A percentile compares a stretch with the other conserved stretches of the same genome.
phyloP scores from a whole-genome alignment of 2,888 invertebrate species.

The Nemotelus nigrinus region DNA sequence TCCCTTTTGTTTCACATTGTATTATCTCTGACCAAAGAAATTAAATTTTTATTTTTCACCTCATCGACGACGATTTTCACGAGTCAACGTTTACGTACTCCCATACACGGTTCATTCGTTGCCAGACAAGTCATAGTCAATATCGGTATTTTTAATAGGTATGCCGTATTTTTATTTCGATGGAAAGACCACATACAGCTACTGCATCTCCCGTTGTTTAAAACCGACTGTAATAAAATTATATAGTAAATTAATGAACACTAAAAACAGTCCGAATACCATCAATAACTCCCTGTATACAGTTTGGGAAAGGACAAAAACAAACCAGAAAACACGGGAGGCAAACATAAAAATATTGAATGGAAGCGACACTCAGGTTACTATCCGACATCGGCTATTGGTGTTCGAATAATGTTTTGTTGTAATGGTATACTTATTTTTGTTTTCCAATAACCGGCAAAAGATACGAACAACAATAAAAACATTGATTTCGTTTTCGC shows the following conservation, averaged over 20 bases:
- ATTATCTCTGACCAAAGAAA: background rate
- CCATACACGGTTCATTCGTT: background rate
- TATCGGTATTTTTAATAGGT: constrained; percentile 15
- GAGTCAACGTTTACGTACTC: too few relatives aligned
- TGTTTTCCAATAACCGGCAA: constrained; percentile 6
- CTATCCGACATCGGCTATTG: background rate
- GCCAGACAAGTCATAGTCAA: background rate
- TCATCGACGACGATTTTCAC: background rate
- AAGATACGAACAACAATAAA: constrained; percentile 23
- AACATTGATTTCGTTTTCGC: constrained; percentile 21
- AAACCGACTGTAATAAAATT: constrained; percentile 23
- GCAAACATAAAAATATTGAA: constrained; percentile 28
- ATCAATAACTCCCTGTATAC: constrained; percentile 35
- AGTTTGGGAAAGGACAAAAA: background rate
- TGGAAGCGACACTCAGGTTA: constrained; percentile 4
- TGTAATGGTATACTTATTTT: constrained; percentile 8
- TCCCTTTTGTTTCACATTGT: background rate
- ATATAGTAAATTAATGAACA: constrained; percentile 38
- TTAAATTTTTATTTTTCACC: background rate
- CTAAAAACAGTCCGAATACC: constrained; percentile 22
- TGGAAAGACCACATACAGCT: background rate
- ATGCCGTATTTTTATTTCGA: background rate
- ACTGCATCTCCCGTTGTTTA: background rate
- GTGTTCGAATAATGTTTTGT: background rate
- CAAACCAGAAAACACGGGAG: too few relatives aligned